Percentiles rank a stretch among this genome's conserved stretches.
Conservation (phyloP, 2,113 vertebrate species). For the Panurus biarmicus region DNA sequence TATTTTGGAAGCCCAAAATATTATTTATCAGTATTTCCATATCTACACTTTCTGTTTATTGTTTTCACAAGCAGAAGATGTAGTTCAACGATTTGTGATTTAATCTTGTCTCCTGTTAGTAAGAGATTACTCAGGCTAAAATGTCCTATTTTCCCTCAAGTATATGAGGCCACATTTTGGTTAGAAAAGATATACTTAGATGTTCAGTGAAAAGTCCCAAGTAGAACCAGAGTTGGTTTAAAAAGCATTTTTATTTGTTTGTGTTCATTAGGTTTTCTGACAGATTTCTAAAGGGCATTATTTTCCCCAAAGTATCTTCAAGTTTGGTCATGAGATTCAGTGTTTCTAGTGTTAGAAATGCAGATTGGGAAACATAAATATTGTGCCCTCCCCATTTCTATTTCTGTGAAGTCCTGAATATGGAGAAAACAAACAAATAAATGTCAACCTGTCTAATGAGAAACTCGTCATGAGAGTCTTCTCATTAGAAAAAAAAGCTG, state of each 20-base stretch:
- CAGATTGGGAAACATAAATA: slow-evolving; percentile 15
- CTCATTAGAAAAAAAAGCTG: neutral
- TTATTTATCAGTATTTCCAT: neutral
- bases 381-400: neutral
- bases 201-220: neutral
- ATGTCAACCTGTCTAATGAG: neutral
- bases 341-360: neutral
- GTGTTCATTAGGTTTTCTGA: slow-evolving; percentile 20
- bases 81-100: neutral
- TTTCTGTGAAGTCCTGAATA: neutral
- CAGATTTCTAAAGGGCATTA: slow-evolving; percentile 44
- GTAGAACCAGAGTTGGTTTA: neutral
- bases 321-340: slow-evolving; percentile 18
- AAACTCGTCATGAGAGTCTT: neutral
- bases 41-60: neutral
- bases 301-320: neutral
- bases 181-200: neutral
- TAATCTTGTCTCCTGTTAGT: neutral
- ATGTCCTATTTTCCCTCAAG: neutral
- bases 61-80: neutral
- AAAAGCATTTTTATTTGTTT: slow-evolving; percentile 1
- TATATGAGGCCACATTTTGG: neutral
- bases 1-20: neutral
- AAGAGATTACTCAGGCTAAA: neutral
- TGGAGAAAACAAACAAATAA: neutral